phyloP scores from a whole-genome alignment of 1,140 invertebrate genomes.

The Mycetomoellerius zeteki region DNA sequence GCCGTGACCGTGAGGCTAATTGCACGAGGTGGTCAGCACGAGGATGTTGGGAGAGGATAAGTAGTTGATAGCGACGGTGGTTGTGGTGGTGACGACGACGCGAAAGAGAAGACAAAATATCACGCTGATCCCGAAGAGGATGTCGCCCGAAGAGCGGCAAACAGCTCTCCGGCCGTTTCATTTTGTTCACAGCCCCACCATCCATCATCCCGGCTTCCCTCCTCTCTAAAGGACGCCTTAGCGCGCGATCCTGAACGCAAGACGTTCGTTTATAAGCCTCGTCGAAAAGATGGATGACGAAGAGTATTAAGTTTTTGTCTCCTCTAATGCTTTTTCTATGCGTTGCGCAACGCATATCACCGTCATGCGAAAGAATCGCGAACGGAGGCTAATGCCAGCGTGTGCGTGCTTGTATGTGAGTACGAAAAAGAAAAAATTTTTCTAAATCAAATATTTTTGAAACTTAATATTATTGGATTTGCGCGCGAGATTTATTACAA shows the following conservation, averaged over 20 bases:
- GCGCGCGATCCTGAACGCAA: slow-evolving; percentile 38
- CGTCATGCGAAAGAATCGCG: slow-evolving; percentile 11
- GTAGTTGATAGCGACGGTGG: slow-evolving; percentile 65
- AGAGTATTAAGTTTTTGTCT: slow-evolving; percentile 62
- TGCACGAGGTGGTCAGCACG: slow-evolving; percentile 77
- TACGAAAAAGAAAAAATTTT: neutral
- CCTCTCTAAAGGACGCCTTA: slow-evolving; percentile 60
- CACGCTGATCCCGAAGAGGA: slow-evolving; percentile 68
- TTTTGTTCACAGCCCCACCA: slow-evolving; percentile 76
- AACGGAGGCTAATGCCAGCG: slow-evolving; percentile 29
- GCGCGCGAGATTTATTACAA: neutral
- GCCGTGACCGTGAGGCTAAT: slow-evolving; percentile 83
- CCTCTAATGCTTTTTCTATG: slow-evolving; percentile 46
- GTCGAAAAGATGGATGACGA: slow-evolving; percentile 71
- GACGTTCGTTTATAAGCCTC: slow-evolving; percentile 55
- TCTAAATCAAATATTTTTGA: neutral
- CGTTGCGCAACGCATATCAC: slow-evolving; percentile 52
- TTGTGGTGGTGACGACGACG: slow-evolving; percentile 45
- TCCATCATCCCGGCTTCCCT: slow-evolving; percentile 69
- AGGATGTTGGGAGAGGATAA: slow-evolving; percentile 69
- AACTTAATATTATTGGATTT: neutral
- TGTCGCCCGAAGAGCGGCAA: slow-evolving; percentile 66
- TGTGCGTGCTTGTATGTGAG: neutral
- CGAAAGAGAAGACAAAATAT: slow-evolving; percentile 68
- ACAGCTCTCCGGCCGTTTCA: slow-evolving; percentile 64